Evolutionary conservation across 2,797 vertebrate species (phyloP).

Genomic region (Hypotaenidia okinawae): DNA sequence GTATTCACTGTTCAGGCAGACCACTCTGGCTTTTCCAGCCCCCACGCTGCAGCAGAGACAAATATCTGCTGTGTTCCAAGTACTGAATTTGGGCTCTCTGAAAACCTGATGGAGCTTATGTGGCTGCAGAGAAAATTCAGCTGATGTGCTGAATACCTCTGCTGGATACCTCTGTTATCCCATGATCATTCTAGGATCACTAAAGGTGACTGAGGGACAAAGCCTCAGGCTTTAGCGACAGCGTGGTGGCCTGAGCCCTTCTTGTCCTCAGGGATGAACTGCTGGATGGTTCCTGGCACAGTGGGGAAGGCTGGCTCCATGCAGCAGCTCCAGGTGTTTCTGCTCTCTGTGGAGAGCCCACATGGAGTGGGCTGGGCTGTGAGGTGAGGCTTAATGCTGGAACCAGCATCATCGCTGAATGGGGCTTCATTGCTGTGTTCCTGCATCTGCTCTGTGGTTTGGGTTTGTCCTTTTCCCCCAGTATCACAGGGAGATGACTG

Average conservation of each 20-base stretch:
- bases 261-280: not conserved
- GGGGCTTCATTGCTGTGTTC: not conserved
- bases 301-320: not conserved
- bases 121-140: not conserved
- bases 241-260: not conserved
- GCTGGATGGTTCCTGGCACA: not conserved
- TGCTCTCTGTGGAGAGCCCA: not conserved
- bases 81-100: not conserved
- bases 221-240: not conserved
- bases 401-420: not conserved
- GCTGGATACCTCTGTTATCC: not conserved
- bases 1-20: constrained; percentile 28
- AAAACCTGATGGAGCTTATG: not conserved
- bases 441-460: not conserved
- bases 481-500: fast-evolving
- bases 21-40: constrained; percentile 27
- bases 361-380: fast-evolving
- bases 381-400: not conserved
- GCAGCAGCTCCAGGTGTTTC: fast-evolving
- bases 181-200: not conserved
- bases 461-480: not conserved
- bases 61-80: not conserved
- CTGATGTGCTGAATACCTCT: not conserved
- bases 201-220: not conserved
- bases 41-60: constrained; percentile 6